These are phyloP conservation scores for Crax fasciolata DNA, from an alignment of 2,797 vertebrate genomes.

Conservation along the genomic window DNA sequence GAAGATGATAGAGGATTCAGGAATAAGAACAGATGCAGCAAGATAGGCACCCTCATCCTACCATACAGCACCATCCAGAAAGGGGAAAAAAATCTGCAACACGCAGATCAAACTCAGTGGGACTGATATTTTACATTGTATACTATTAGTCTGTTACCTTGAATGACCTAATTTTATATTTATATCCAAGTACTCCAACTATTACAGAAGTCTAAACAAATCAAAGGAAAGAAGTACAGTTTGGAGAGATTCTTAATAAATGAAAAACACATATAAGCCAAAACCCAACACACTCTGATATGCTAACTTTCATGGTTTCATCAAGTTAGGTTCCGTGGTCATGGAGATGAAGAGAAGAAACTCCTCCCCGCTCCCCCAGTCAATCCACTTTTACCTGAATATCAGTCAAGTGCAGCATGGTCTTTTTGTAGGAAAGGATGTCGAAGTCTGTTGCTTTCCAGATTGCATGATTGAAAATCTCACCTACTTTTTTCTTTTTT, in stretches of 20 bases:
- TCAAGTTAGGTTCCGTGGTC: background rate
- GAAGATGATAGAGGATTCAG: background rate
- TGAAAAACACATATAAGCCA: background rate
- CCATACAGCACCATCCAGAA: background rate
- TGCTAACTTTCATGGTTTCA: background rate
- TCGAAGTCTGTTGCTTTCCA: constrained; percentile 97
- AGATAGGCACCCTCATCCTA: background rate
- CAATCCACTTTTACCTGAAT: constrained; percentile 86
- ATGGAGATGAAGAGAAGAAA: background rate
- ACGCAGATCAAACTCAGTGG: background rate
- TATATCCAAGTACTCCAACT: background rate
- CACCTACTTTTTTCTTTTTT: constrained; percentile 95
- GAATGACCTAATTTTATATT: background rate
- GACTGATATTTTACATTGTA: background rate
- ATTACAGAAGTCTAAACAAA: background rate
- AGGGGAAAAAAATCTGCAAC: background rate
- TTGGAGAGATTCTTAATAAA: background rate
- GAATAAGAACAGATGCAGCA: background rate
- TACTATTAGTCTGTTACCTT: background rate
- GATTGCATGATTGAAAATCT: constrained; percentile 91
- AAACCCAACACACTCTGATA: background rate
- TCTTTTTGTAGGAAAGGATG: constrained; percentile 96
- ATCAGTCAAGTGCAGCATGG: constrained; percentile 95
- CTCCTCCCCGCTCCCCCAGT: background rate
- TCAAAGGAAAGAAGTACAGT: background rate